These are phyloP conservation scores for Blastomussa wellsi DNA, from an alignment of 92 coral and sea anemone genomes.

Conservation along the genomic window DNA sequence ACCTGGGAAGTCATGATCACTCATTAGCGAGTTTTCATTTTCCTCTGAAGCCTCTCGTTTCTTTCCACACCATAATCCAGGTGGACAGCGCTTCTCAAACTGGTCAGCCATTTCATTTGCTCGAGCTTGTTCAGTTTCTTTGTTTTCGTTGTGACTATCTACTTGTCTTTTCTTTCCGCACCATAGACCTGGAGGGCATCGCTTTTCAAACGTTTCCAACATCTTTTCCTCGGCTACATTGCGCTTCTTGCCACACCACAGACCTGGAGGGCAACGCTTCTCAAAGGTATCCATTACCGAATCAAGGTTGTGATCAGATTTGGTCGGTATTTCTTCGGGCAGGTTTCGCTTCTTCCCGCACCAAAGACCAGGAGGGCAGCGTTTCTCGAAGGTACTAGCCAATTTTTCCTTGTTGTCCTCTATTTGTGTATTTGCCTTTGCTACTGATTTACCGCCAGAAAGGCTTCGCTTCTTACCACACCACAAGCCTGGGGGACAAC, in stretches of 20 bases:
- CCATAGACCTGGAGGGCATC: conserved; percentile 81
- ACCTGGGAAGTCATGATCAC: neutral
- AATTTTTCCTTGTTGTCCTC: neutral
- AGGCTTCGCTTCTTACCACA: conserved; percentile 34
- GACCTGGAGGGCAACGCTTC: conserved; percentile 70
- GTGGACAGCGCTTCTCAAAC: conserved; percentile 63
- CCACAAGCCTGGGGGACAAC: conserved; percentile 55
- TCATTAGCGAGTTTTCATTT: neutral
- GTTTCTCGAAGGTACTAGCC: conserved; percentile 12
- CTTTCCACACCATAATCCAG: conserved; percentile 87
- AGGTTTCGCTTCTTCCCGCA: conserved; percentile 65
- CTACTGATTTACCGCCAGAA: neutral
- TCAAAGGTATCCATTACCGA: conserved; percentile 10
- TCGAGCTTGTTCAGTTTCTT: neutral
- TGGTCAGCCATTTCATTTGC: conserved; percentile 9
- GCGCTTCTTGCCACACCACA: conserved; percentile 68
- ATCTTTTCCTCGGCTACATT: too few relatives aligned
- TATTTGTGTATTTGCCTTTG: neutral
- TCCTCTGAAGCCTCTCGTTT: conserved; percentile 34
- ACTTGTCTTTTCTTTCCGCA: conserved; percentile 54
- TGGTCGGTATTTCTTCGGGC: neutral
- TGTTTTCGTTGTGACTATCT: neutral
- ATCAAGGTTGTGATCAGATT: neutral
- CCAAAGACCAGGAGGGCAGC: conserved; percentile 76
- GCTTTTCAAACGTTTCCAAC: conserved; percentile 19